Base-by-base conservation (phyloP, 2,888 invertebrate species). In the Eupithecia subfuscata region DNA sequence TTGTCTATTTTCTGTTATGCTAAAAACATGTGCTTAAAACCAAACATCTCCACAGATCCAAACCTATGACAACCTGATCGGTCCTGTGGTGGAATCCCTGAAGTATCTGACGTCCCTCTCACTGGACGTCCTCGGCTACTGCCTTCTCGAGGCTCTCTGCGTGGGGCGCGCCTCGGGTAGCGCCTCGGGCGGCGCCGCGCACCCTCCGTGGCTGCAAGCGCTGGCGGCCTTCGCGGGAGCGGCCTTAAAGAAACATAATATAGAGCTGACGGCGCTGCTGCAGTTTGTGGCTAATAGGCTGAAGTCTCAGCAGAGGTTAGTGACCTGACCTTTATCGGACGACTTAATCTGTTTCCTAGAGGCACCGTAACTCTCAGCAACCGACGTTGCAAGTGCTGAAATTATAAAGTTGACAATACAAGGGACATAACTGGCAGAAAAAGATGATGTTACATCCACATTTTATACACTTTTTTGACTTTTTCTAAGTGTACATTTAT, bases 241-340 rank as follows among this genome's bases (percentile, higher is more conserved):
- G 3, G 98, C 99, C 81, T 99, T 98, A 92, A 99, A 99, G 94
- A 99, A 99, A 90, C 99, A 99, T 91, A 97, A 97, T 85, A 98
- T 99, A 76, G 99, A 99, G 89, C 95, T 99, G 79, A 97, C 98
- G 6, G 99, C 99, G 3, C 92, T 99, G 81, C 94, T 99, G 88
- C 99, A 99, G 91, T 99, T 99, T 91, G 98, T 99, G 37, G 98
- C 98, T 60, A 99, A 99, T 95, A 98, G 99, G 88, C 96, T 99
- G 25, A 99, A 99, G 91, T 97, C 98, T 30, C 98, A 98, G 84
- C 99, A 99, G 92, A 99, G 98, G 98, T 77, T n/a, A n/a, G n/a
- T n/a, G n/a, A n/a, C n/a, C n/a, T n/a, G n/a, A n/a, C n/a, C n/a
- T n/a, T n/a, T n/a, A n/a, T n/a, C n/a, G n/a, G n/a, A n/a, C n/a